Evolutionary conservation across 2,888 invertebrate species (phyloP), one percentile per base, ranked within the genome.

Genomic region (Cantharis rustica): DNA sequence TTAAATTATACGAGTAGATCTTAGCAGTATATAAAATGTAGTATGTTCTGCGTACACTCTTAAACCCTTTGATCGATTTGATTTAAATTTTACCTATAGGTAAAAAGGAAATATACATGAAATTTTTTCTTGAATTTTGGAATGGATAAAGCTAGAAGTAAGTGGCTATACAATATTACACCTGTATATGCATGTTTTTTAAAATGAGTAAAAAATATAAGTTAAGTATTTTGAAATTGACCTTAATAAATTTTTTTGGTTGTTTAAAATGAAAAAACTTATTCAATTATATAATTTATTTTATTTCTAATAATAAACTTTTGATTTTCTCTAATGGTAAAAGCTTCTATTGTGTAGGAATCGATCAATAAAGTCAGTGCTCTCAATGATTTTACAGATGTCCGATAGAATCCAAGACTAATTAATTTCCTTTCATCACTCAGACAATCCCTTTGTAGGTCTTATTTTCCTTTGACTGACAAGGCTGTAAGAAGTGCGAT

Each of bases 371-470:
- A 63, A 69, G 75, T 75, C 78, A 76, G 31, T 68, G 75, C 75
- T 71, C 78, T 76, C 71, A 66, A 76, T 72, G 72, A 78, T 75
- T 79, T 75, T 79, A 79, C 80, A 81, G 81, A 81, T 79, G 82
- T 81, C 80, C 82, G 80, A 81, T 81, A 80, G 80, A 79, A 80
- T 80, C 64, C 79, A 80, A 81, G 82, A 83, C 83, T 86, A 86
- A 86, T 86, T 86, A 86, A 86, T 86, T 85, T 84, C 85, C 85
- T 86, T 86, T 86, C 85, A 86, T 85, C 84, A 84, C 81, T 82
- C 83, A 84, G 84, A 84, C 85, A 84, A 85, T 85, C 84, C 83
- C 84, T 84, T 84, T 84, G 84, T 83, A 80, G 79, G 84, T 82
- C 83, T 83, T 84, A 84, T 83, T 83, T 84, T 84, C 84, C 85